Evolutionary conservation across 2,113 vertebrate genomes (phyloP).

Genomic region (Triplophysa siluroides): DNA sequence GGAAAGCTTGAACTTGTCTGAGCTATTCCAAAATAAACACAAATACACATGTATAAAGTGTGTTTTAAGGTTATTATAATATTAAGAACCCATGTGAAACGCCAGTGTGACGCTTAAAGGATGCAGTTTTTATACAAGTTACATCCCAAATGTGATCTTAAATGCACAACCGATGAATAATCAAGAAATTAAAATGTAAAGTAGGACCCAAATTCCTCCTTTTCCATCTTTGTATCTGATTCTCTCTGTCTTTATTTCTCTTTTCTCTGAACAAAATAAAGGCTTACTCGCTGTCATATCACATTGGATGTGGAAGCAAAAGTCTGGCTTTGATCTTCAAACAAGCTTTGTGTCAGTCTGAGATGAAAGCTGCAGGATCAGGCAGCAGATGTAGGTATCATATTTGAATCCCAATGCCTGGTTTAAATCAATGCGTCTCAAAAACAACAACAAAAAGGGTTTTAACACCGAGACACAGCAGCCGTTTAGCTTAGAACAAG

Average conservation of each 20-base stretch:
- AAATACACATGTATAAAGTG: too few relatives aligned
- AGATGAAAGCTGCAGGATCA: constrained; percentile 27
- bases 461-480: not conserved
- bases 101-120: too few relatives aligned
- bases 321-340: constrained; percentile 32
- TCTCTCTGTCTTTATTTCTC: constrained; percentile 1
- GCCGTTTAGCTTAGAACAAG: not conserved
- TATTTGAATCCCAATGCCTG: not conserved
- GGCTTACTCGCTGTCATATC: constrained; percentile 16
- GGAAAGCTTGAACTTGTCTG: too few relatives aligned
- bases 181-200: constrained; percentile 1
- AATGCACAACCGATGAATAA: not conserved
- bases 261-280: not conserved
- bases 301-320: constrained; percentile 16
- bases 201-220: not conserved
- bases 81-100: too few relatives aligned
- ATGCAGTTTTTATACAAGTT: too few relatives aligned
- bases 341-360: constrained; percentile 15
- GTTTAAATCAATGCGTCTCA: not conserved
- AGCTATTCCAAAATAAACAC: too few relatives aligned
- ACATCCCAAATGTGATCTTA: not conserved
- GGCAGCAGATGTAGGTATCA: not conserved
- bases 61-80: too few relatives aligned
- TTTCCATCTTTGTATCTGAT: not conserved
- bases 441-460: not conserved